Conservation (phyloP, 2,888 invertebrate species). For the Teleogryllus oceanicus region DNA sequence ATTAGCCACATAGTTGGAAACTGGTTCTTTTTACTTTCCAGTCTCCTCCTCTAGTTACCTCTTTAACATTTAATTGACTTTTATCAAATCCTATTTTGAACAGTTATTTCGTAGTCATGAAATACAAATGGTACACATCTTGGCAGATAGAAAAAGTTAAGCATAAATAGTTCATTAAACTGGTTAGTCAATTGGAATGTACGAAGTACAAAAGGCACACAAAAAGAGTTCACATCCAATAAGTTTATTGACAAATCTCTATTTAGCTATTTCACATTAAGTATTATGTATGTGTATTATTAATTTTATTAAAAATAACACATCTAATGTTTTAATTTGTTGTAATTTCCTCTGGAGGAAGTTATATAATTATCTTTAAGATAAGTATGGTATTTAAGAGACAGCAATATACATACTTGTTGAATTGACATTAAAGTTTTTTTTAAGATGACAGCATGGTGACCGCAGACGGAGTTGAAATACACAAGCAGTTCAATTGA, state of each 20-base stretch:
- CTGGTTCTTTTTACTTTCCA: no score
- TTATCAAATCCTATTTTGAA: background rate
- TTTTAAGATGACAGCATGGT: background rate
- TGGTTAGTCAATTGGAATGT: background rate
- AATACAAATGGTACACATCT: background rate
- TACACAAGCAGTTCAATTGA: no score
- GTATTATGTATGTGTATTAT: background rate
- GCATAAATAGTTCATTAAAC: background rate
- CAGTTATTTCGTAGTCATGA: slow-evolving; percentile 3
- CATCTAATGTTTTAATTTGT: background rate
- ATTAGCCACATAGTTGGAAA: no score
- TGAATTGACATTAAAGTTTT: background rate
- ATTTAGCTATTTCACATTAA: slow-evolving; percentile 5
- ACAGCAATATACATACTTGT: background rate
- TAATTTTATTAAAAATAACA: background rate
- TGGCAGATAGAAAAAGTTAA: slow-evolving; percentile 5
- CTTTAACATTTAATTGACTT: background rate
- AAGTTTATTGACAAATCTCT: background rate
- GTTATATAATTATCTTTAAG: background rate
- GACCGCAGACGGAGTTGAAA: background rate
- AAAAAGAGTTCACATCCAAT: slow-evolving; percentile 11
- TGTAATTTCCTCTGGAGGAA: background rate
- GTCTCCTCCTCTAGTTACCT: no score
- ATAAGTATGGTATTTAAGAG: background rate
- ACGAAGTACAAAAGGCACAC: slow-evolving; percentile 7